These are phyloP conservation scores for Phoebastria nigripes DNA, from an alignment of 2,797 vertebrate genomes.

Conservation along the genomic window DNA sequence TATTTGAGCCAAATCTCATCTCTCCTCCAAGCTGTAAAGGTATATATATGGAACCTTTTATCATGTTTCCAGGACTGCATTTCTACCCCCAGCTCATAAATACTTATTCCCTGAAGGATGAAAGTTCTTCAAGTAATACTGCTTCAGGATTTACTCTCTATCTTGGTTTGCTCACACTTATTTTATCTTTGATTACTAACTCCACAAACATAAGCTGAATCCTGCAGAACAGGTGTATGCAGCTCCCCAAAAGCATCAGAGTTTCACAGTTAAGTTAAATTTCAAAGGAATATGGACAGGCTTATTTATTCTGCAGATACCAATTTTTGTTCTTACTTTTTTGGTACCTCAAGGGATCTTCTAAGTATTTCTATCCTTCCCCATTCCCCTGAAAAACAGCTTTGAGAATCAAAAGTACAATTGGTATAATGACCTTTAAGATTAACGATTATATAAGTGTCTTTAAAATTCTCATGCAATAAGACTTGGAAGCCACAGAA, in stretches of 20 bases:
- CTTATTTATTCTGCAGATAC: slow-evolving; percentile 14
- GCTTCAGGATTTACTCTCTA: not conserved
- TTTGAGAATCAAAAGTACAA: slow-evolving; percentile 17
- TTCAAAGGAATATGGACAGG: not conserved
- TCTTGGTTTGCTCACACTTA: not conserved
- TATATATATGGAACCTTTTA: slow-evolving; percentile 28
- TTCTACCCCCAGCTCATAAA: not conserved
- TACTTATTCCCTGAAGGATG: not conserved
- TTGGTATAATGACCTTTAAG: slow-evolving; percentile 10
- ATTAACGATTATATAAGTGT: slow-evolving; percentile 4
- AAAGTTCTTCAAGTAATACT: slow-evolving; percentile 17
- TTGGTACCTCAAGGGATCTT: not conserved
- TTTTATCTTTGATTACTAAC: slow-evolving; percentile 9
- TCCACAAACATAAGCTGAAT: not conserved
- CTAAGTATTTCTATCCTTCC: not conserved
- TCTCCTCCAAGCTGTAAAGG: slow-evolving; percentile 16
- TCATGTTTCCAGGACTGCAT: not conserved
- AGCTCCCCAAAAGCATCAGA: not conserved
- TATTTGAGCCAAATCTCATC: slow-evolving; percentile 15
- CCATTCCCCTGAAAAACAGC: not conserved
- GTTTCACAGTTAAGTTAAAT: not conserved
- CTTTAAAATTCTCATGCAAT: not conserved
- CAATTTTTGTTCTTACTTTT: not conserved
- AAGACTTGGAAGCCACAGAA: not conserved
- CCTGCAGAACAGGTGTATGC: not conserved